phyloP scores from a whole-genome alignment of 2,888 invertebrate genomes.

The Oasisia sp. region DNA sequence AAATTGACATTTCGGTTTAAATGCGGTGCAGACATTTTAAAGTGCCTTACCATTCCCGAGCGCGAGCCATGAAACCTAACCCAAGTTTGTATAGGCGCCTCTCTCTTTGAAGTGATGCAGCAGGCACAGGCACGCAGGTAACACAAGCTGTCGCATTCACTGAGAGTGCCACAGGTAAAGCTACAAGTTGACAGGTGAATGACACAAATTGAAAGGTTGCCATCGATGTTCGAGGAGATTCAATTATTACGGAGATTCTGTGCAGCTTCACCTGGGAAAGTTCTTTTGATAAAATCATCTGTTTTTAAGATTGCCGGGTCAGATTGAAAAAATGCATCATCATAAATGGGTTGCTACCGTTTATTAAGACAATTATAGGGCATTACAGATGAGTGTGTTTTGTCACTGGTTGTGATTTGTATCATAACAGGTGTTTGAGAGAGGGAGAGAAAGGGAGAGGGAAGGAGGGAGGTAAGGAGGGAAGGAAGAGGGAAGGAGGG shows the following conservation, averaged over 20 bases:
- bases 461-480: too few species aligned
- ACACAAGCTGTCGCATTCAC: neutral
- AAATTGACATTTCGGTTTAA: slow-evolving; percentile 5
- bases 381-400: neutral
- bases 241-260: neutral
- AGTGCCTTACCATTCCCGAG: neutral
- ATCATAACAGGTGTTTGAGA: neutral
- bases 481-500: too few species aligned
- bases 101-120: neutral
- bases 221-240: neutral
- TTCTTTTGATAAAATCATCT: neutral
- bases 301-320: neutral
- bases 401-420: neutral
- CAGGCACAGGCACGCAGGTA: neutral
- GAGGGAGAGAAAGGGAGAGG: too few species aligned
- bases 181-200: neutral
- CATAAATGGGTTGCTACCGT: neutral
- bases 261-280: neutral
- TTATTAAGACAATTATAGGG: too few species aligned
- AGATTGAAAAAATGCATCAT: neutral
- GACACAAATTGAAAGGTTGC: slow-evolving; percentile 6
- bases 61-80: neutral
- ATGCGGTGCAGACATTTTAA: neutral
- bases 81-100: neutral
- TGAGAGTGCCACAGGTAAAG: neutral